Percentiles rank a stretch among this genome's conserved stretches.
These are phyloP conservation scores for Noctua comes DNA, from an alignment of 2,888 invertebrate genomes.

Conservation along the genomic window DNA sequence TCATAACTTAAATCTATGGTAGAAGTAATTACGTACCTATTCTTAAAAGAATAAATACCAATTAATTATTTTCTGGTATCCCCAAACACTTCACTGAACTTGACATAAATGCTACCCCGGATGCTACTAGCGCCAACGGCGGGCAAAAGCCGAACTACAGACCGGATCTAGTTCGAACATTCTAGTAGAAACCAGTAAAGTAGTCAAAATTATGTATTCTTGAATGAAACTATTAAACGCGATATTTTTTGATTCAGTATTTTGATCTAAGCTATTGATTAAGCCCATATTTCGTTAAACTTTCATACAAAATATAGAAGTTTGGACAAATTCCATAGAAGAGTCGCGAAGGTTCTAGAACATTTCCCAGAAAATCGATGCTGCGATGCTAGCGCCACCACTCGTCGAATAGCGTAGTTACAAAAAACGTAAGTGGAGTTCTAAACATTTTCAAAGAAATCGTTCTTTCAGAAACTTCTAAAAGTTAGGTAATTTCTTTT, in stretches of 20 bases:
- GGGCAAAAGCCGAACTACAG: constrained; percentile 72
- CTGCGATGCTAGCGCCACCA: constrained; percentile 66
- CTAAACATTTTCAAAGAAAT: constrained; percentile 75
- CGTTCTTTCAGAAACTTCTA: not conserved
- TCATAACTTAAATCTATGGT: not conserved
- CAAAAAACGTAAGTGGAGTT: constrained; percentile 38
- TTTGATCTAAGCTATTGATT: not conserved
- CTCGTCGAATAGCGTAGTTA: constrained; percentile 70
- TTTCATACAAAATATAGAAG: constrained; percentile 64
- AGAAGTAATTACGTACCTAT: not conserved
- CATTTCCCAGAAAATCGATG: constrained; percentile 57
- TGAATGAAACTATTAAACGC: constrained; percentile 52
- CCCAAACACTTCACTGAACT: constrained; percentile 53
- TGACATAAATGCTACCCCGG: constrained; percentile 71
- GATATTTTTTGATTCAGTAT: constrained; percentile 1
- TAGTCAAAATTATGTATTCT: constrained; percentile 48
- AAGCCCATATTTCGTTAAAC: not conserved
- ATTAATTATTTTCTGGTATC: constrained; percentile 62
- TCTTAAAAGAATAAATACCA: constrained; percentile 26
- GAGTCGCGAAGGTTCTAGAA: constrained; percentile 81
- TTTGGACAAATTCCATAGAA: constrained; percentile 70
- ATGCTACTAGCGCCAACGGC: constrained; percentile 74
- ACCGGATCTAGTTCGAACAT: constrained; percentile 81
- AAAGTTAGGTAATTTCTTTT: not conserved
- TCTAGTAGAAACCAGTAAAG: constrained; percentile 73